A percentile compares a stretch with the other conserved stretches of the same genome.
Evolutionary conservation across 2,797 vertebrate species (phyloP).

Genomic region (Myripristis jacobus): DNA sequence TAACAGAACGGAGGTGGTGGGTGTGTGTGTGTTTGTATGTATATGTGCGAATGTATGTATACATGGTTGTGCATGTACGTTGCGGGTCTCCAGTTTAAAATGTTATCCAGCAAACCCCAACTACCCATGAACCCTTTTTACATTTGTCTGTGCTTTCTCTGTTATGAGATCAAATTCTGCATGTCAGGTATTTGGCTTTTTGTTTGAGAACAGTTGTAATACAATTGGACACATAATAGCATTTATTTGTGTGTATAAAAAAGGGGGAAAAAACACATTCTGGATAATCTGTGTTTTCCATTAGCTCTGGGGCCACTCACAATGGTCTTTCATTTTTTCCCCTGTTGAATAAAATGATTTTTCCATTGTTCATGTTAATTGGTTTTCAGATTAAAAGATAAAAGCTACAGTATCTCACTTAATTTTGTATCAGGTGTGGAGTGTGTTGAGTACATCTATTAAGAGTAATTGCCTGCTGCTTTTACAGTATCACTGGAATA

Average conservation of each 20-base stretch:
- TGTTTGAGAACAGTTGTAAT: slow-evolving; percentile 20
- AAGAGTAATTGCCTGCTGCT: neutral
- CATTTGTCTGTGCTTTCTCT: slow-evolving; percentile 33
- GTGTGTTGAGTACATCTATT: slow-evolving; percentile 1
- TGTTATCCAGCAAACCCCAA: neutral
- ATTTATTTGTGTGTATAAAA: slow-evolving; percentile 31
- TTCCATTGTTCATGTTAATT: slow-evolving; percentile 54
- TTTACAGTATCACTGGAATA: slow-evolving; percentile 4
- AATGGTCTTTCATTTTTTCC: slow-evolving; percentile 19
- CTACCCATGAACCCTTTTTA: slow-evolving; percentile 23
- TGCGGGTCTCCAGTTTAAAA: neutral
- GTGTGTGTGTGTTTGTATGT: slow-evolving; percentile 22
- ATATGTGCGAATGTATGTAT: too few relatives aligned
- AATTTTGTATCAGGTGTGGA: slow-evolving; percentile 21
- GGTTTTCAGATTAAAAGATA: slow-evolving; percentile 61
- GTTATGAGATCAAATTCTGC: slow-evolving; percentile 29
- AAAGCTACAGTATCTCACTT: slow-evolving; percentile 23
- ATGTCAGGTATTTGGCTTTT: slow-evolving; percentile 6
- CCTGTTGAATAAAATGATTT: slow-evolving; percentile 36
- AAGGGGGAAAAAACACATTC: slow-evolving; percentile 16
- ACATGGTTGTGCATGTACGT: neutral
- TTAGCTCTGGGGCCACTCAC: neutral
- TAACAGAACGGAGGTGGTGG: slow-evolving; percentile 44
- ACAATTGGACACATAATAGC: slow-evolving; percentile 18
- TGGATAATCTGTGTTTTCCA: slow-evolving; percentile 12